A percentile compares a stretch with the other conserved stretches of the same genome.
These are phyloP conservation scores for Altica lythri DNA, from an alignment of 2,888 invertebrate species.

Conservation along the genomic window DNA sequence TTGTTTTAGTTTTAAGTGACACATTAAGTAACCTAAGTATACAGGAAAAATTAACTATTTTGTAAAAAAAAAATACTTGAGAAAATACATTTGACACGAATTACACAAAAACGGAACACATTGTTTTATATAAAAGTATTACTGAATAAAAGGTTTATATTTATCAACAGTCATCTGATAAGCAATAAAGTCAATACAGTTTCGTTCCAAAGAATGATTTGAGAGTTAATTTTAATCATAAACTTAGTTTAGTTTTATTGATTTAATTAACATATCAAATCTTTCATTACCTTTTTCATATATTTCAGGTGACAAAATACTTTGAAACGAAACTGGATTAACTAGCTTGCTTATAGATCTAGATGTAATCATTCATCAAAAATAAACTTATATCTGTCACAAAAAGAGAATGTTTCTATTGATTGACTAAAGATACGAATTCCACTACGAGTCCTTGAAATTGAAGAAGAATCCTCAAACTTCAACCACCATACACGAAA, in stretches of 20 bases:
- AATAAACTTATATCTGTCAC: constrained; percentile 40
- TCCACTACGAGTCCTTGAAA: constrained; percentile 34
- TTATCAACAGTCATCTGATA: constrained; percentile 39
- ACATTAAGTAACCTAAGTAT: constrained; percentile 53
- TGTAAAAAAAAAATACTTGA: constrained; percentile 46
- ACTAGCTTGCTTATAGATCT: constrained; percentile 50
- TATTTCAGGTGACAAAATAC: no score
- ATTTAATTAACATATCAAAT: not conserved
- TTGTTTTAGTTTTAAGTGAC: constrained; percentile 44
- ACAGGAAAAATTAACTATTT: constrained; percentile 45
- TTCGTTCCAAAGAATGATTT: constrained; percentile 24
- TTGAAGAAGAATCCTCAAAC: constrained; percentile 21
- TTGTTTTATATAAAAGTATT: constrained; percentile 36
- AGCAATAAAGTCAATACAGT: constrained; percentile 32
- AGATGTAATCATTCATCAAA: constrained; percentile 42
- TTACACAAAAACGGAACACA: constrained; percentile 38
- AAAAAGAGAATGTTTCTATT: constrained; percentile 28
- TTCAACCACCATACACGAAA: constrained; percentile 18
- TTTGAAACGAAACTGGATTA: constrained; percentile 12
- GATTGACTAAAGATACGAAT: constrained; percentile 33
- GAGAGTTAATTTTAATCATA: not conserved
- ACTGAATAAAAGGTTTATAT: constrained; percentile 37
- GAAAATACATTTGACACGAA: constrained; percentile 40
- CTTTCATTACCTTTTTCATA: not conserved
- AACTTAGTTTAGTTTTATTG: not conserved